Evolutionary conservation across 2,888 invertebrate genomes (phyloP).

Genomic region (Zonitis immaculata): DNA sequence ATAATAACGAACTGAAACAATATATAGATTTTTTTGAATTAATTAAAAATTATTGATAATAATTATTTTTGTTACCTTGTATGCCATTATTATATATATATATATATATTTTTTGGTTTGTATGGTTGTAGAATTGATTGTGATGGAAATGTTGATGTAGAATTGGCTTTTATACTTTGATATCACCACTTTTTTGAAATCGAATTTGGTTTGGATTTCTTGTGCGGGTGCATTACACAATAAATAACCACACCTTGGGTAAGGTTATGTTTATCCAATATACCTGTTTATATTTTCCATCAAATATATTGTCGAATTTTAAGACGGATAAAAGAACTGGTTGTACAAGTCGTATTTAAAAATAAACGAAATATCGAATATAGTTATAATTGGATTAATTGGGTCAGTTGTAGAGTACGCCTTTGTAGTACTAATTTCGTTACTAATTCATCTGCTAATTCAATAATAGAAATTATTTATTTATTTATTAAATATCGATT

Average conservation of each 20-base stretch:
- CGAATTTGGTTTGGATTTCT: conserved; percentile 8
- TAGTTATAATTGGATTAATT: background rate
- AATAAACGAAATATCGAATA: background rate
- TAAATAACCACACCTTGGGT: conserved; percentile 18
- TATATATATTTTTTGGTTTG: too few relatives aligned
- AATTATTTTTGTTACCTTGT: conserved; percentile 12
- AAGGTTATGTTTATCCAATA: conserved; percentile 11
- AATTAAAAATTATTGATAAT: background rate
- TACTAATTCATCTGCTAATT: too few relatives aligned
- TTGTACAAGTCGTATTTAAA: conserved; percentile 19
- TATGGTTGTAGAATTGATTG: conserved; percentile 9
- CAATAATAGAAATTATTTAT: too few relatives aligned
- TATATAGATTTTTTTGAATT: background rate
- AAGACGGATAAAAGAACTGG: too few relatives aligned
- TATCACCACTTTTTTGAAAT: conserved; percentile 7
- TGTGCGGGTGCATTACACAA: conserved; percentile 18
- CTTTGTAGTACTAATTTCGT: too few relatives aligned
- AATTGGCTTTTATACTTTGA: conserved; percentile 12
- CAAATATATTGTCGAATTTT: conserved; percentile 11
- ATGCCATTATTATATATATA: too few relatives aligned
- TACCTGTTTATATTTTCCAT: background rate
- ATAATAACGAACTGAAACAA: conserved; percentile 31
- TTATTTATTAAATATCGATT: too few relatives aligned
- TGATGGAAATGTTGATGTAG: conserved; percentile 1
- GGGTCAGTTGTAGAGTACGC: background rate